A percentile compares a stretch with the other conserved stretches of the same genome.
phyloP scores from a whole-genome alignment of 2,888 invertebrate species.

The Hymenopus coronatus region DNA sequence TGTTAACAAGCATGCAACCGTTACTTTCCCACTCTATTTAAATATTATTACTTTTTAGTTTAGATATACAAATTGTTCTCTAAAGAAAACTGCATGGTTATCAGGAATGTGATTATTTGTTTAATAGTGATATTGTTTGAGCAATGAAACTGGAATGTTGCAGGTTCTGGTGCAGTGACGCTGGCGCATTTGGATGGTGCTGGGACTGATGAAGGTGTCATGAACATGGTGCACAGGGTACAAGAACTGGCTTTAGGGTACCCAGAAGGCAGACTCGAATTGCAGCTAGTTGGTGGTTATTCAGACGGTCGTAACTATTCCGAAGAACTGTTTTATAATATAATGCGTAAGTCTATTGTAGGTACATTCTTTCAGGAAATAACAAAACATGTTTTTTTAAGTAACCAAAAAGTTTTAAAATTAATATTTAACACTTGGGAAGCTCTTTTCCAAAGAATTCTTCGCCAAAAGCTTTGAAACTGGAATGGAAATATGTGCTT shows the following conservation, averaged over 20 bases:
- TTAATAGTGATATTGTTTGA: too few relatives aligned
- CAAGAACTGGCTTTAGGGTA: constrained; percentile 82
- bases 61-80: too few relatives aligned
- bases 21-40: too few relatives aligned
- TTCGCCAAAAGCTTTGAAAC: too few relatives aligned
- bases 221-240: constrained; percentile 79
- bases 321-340: constrained; percentile 83
- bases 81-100: too few relatives aligned
- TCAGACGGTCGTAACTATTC: constrained; percentile 82
- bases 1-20: too few relatives aligned
- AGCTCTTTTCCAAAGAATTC: too few relatives aligned
- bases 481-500: too few relatives aligned
- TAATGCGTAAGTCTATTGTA: constrained; percentile 70
- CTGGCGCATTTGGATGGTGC: constrained; percentile 82
- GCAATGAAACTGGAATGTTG: constrained; percentile 28
- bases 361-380: neutral
- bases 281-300: constrained; percentile 90
- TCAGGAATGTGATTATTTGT: too few relatives aligned
- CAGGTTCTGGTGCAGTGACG: constrained; percentile 85
- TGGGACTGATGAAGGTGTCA: constrained; percentile 79
- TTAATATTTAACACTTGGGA: too few relatives aligned
- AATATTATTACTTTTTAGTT: too few relatives aligned
- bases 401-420: too few relatives aligned
- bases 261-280: constrained; percentile 83
- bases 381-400: neutral